Evolutionary conservation across 53 echinoderm and acorn worm species (phyloP).

Genomic region (Holothuria leucospilota): DNA sequence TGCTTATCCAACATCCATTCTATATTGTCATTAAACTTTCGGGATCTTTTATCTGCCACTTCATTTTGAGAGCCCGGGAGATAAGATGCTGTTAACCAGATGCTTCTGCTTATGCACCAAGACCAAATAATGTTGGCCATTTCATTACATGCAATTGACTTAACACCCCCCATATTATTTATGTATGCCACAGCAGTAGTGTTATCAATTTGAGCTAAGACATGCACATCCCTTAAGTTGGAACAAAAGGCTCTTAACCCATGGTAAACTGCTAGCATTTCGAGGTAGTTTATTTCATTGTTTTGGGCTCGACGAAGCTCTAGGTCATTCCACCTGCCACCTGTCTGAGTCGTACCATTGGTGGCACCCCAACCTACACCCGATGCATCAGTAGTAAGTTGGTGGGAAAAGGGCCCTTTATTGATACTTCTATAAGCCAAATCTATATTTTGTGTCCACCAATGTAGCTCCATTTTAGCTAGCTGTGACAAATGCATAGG

Average conservation of each 20-base stretch:
- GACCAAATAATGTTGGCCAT: conserved; percentile 57
- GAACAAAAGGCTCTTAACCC: no score
- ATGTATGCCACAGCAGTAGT: no score
- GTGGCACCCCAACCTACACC: conserved; percentile 69
- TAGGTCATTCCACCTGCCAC: conserved; percentile 58
- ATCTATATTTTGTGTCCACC: conserved; percentile 42
- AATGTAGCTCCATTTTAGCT: conserved; percentile 32
- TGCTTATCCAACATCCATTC: conserved; percentile 52
- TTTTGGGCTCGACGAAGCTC: no score
- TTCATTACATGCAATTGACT: conserved; percentile 52
- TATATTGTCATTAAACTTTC: conserved; percentile 44
- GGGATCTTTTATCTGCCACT: conserved; percentile 60
- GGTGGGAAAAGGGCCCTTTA: conserved; percentile 17
- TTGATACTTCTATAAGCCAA: neutral
- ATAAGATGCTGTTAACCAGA: conserved; percentile 54
- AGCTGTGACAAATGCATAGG: conserved; percentile 22
- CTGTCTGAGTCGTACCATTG: conserved; percentile 27
- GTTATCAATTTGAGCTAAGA: no score
- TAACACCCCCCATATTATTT: no score
- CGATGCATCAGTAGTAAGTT: conserved; percentile 54
- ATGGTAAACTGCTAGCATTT: no score
- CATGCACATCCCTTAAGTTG: no score
- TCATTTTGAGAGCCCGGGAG: conserved; percentile 57
- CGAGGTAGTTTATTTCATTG: no score
- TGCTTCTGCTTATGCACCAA: conserved; percentile 47